Conservation (phyloP, 2,113 vertebrate genomes). For the Nothoprocta pentlandii region DNA sequence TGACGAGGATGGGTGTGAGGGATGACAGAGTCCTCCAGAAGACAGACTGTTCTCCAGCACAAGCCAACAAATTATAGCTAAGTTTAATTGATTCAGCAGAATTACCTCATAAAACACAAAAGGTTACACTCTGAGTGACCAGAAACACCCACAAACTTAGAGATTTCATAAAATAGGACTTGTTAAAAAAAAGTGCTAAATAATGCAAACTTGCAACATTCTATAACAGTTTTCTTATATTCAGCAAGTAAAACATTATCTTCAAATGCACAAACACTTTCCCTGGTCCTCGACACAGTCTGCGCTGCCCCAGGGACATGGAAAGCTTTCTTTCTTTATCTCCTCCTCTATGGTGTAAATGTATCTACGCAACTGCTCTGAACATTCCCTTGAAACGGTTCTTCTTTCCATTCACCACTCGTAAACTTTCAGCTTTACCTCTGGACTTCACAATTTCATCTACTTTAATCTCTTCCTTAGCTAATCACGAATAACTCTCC, state of each 20-base stretch:
- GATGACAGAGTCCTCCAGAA: background rate
- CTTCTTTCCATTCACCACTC: background rate
- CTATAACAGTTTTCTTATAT: background rate
- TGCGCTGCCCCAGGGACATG: background rate
- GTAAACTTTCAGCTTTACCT: background rate
- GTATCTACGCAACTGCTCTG: background rate
- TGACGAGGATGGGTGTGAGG: background rate
- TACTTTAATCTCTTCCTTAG: background rate
- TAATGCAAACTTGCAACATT: background rate
- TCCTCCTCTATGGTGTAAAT: background rate
- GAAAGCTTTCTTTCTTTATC: background rate
- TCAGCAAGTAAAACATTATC: background rate
- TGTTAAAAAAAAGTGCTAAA: background rate
- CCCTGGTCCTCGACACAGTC: background rate
- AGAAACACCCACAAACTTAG: background rate
- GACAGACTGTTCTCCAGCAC: background rate
- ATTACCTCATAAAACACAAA: background rate
- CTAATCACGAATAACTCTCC: background rate
- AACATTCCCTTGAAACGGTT: background rate
- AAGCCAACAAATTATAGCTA: background rate
- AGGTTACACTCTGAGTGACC: background rate
- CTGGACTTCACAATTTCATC: background rate
- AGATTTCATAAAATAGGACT: background rate
- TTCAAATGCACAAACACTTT: background rate
- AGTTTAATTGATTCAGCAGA: background rate